Percentiles rank a stretch among this genome's conserved stretches.
phyloP scores from a whole-genome alignment of 2,797 vertebrate species.

The Myoxocephalus aenaeus region DNA sequence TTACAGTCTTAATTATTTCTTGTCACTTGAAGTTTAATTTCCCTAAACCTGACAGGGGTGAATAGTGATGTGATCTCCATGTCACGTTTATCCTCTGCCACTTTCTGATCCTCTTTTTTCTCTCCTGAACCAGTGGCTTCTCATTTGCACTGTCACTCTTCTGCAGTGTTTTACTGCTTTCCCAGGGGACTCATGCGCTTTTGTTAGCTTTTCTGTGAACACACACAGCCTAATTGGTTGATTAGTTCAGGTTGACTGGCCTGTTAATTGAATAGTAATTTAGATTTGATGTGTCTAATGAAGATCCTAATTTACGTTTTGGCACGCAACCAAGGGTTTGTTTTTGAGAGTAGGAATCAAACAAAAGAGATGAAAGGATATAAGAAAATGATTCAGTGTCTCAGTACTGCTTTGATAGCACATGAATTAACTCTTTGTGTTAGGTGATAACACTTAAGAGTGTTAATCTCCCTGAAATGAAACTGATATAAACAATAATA shows the following conservation, averaged over 20 bases:
- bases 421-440: slow-evolving; percentile 58
- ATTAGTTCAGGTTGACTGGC: slow-evolving; percentile 85
- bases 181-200: slow-evolving; percentile 81
- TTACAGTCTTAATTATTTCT: slow-evolving; percentile 6
- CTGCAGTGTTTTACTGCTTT: slow-evolving; percentile 73
- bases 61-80: slow-evolving; percentile 31
- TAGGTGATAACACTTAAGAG: slow-evolving; percentile 44
- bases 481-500: slow-evolving; percentile 34
- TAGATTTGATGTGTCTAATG: slow-evolving; percentile 82
- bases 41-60: slow-evolving; percentile 16
- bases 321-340: slow-evolving; percentile 73
- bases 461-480: slow-evolving; percentile 50
- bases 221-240: slow-evolving; percentile 85
- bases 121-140: slow-evolving; percentile 54
- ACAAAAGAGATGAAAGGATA: slow-evolving; percentile 67
- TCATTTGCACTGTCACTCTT: slow-evolving; percentile 76
- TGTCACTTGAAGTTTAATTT: slow-evolving; percentile 10
- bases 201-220: slow-evolving; percentile 84
- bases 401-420: slow-evolving; percentile 57
- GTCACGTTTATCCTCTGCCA: slow-evolving; percentile 35
- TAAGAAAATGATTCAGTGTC: slow-evolving; percentile 52
- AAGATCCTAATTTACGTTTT: slow-evolving; percentile 79
- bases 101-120: slow-evolving; percentile 37
- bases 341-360: slow-evolving; percentile 73
- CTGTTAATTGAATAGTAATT: slow-evolving; percentile 86